Evolutionary conservation across 1,140 invertebrate species (phyloP).

Genomic region (Nephila pilipes): DNA sequence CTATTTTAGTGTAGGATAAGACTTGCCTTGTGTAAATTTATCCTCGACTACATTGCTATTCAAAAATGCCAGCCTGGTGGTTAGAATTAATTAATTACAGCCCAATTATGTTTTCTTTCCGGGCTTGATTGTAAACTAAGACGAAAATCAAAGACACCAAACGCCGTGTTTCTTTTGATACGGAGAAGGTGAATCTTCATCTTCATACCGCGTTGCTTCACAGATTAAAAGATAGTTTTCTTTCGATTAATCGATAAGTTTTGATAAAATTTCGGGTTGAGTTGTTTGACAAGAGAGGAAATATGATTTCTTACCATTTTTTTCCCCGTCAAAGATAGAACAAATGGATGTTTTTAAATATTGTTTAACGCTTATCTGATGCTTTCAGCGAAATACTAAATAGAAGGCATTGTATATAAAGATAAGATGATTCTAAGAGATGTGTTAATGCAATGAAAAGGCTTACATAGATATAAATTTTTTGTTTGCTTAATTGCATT

Average conservation of each 20-base stretch:
- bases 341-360: too few species aligned
- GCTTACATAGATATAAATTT: too few species aligned
- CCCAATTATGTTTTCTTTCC: slow-evolving; percentile 35
- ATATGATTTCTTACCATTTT: too few species aligned
- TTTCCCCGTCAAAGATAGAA: too few species aligned
- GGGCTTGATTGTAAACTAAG: slow-evolving; percentile 7
- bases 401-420: too few species aligned
- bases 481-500: too few species aligned
- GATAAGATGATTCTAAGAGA: too few species aligned
- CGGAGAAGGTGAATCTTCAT: background rate
- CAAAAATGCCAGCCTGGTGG: slow-evolving; percentile 4
- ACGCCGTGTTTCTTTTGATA: background rate
- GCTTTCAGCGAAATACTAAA: too few species aligned
- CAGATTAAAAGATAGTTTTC: background rate
- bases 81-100: slow-evolving; percentile 39
- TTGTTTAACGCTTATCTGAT: too few species aligned
- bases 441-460: too few species aligned
- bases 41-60: background rate
- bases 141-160: slow-evolving; percentile 11
- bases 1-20: background rate
- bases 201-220: background rate
- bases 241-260: background rate
- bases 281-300: too few species aligned
- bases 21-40: slow-evolving; percentile 22
- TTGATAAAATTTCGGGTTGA: background rate